Evolutionary conservation across 64 coral and sea anemone species (phyloP).

Genomic region (Stichodactyla helianthus): DNA sequence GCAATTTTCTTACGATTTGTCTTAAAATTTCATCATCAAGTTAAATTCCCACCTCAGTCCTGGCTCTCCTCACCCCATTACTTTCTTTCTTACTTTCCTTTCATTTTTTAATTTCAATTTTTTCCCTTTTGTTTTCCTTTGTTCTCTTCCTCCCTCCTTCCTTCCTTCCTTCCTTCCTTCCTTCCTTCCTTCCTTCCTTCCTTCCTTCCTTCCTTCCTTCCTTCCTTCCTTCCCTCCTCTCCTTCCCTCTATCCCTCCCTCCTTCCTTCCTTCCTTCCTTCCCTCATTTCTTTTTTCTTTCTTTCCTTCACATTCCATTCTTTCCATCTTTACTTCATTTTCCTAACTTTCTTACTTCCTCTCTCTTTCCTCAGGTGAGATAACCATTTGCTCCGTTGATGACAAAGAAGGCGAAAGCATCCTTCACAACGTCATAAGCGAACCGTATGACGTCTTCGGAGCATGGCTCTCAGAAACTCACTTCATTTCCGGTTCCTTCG

Average conservation of each 20-base stretch:
- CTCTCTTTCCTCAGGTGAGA: constrained; percentile 48
- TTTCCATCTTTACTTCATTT: not conserved
- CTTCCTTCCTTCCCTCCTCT: too few relatives aligned
- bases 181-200: too few relatives aligned
- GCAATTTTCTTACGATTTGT: too few relatives aligned
- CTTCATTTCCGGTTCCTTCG: constrained; percentile 72
- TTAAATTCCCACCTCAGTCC: too few relatives aligned
- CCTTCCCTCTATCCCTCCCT: too few relatives aligned
- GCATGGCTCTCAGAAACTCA: constrained; percentile 63
- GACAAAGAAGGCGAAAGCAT: not conserved
- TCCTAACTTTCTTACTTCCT: not conserved
- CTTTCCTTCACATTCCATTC: not conserved
- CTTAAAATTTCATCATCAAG: too few relatives aligned
- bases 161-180: not conserved
- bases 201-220: too few relatives aligned
- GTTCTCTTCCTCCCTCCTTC: not conserved
- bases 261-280: too few relatives aligned
- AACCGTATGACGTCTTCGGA: constrained; percentile 87
- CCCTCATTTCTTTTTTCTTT: not conserved
- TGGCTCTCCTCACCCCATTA: not conserved
- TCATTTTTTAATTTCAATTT: not conserved
- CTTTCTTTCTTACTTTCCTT: not conserved
- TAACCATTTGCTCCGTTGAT: constrained; percentile 51
- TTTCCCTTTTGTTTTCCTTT: not conserved
- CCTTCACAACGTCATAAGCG: constrained; percentile 58